Percentiles rank a stretch among this genome's conserved stretches.
Conservation (phyloP, 2,797 vertebrate species). For the Mormyrus hasselquistii region DNA sequence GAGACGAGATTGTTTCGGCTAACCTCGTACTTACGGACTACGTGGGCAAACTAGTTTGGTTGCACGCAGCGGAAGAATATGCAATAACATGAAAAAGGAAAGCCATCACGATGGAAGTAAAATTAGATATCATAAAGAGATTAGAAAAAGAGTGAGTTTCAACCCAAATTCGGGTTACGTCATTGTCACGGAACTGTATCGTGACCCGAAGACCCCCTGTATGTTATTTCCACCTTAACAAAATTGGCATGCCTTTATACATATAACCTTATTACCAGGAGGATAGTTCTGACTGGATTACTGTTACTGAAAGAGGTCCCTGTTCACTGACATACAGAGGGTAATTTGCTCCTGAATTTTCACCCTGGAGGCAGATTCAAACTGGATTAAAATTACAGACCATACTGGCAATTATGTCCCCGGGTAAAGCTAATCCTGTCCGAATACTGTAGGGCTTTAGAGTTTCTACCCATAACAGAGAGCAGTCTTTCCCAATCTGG, state of each 20-base stretch:
- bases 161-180: neutral
- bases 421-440: neutral
- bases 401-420: neutral
- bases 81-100: neutral
- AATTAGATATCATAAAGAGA: neutral
- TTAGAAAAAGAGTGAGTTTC: neutral
- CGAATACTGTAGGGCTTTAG: neutral
- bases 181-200: neutral
- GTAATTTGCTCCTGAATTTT: neutral
- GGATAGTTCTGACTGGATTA: neutral
- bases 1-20: neutral
- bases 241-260: neutral
- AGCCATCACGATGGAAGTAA: neutral
- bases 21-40: neutral
- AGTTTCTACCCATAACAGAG: neutral
- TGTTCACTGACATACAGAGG: neutral
- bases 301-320: neutral
- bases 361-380: neutral
- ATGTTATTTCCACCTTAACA: neutral
- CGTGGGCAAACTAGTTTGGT: neutral
- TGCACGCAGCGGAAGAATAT: neutral
- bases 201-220: neutral
- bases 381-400: neutral
- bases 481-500: neutral
- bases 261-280: neutral